phyloP scores from a whole-genome alignment of 2,113 vertebrate species.

The Actenoides hombroni region DNA sequence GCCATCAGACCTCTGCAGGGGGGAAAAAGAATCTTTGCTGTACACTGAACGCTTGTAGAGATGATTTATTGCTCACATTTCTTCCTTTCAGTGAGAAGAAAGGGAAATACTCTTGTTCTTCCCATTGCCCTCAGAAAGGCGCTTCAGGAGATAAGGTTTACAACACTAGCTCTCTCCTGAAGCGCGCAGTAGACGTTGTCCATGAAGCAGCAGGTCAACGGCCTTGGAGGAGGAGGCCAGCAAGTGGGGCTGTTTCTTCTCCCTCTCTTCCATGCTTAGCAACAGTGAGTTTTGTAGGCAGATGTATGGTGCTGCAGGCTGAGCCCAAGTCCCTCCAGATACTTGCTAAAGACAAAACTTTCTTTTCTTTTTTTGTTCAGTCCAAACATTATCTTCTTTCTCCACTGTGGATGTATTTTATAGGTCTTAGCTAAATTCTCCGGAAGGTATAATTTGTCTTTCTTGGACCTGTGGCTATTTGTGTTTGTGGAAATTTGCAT shows the following conservation, averaged over 20 bases:
- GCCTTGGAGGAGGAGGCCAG: background rate
- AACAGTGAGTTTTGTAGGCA: background rate
- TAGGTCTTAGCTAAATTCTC: background rate
- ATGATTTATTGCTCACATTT: background rate
- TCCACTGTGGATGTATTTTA: background rate
- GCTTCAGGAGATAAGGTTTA: background rate
- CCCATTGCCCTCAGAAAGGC: background rate
- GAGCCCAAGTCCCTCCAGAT: slow-evolving; percentile 24
- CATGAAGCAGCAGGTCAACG: background rate
- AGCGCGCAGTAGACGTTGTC: background rate
- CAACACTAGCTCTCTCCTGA: background rate
- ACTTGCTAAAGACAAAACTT: background rate
- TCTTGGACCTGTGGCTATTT: background rate
- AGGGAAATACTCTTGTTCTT: background rate
- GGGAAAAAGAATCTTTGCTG: background rate
- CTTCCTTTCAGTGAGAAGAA: background rate
- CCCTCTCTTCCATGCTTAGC: background rate
- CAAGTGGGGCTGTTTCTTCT: background rate
- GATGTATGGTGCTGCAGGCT: background rate
- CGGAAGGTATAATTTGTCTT: background rate
- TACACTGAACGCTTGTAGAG: background rate
- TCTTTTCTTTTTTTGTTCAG: background rate
- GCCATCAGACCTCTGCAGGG: background rate
- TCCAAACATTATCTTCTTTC: background rate
- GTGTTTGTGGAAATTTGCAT: background rate